A percentile compares a stretch with the other conserved stretches of the same genome.
Evolutionary conservation across 2,113 vertebrate species (phyloP).

Genomic region (Candoia aspera): DNA sequence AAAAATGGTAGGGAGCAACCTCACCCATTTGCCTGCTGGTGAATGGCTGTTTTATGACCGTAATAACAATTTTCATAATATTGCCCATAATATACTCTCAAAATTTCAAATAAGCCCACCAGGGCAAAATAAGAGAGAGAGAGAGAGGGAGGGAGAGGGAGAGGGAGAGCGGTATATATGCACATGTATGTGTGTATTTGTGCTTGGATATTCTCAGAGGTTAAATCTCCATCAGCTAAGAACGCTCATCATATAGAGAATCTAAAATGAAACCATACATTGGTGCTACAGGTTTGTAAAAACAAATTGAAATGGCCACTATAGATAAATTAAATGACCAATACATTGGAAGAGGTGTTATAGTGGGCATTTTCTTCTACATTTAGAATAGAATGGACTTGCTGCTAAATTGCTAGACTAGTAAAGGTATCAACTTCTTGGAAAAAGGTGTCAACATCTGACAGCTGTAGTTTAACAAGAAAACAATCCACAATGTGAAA

Average conservation of each 20-base stretch:
- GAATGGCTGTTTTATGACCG: too few relatives aligned
- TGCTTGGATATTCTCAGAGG: background rate
- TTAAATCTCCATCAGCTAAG: background rate
- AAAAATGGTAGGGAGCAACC: too few relatives aligned
- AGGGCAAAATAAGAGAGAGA: too few relatives aligned
- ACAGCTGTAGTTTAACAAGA: constrained; percentile 12
- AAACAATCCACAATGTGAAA: constrained; percentile 27
- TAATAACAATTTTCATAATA: too few relatives aligned
- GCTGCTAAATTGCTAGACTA: constrained; percentile 6
- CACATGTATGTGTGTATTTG: too few relatives aligned
- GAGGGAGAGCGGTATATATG: too few relatives aligned
- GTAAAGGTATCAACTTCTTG: background rate
- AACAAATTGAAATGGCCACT: background rate
- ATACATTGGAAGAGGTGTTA: background rate
- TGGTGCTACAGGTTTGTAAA: background rate
- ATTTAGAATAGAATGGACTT: constrained; percentile 2
- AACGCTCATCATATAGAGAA: background rate
- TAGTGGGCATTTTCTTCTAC: background rate
- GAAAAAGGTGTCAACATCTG: background rate
- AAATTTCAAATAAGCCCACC: too few relatives aligned
- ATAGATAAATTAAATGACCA: background rate
- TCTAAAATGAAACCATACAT: background rate
- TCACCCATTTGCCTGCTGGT: too few relatives aligned
- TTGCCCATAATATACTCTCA: too few relatives aligned
- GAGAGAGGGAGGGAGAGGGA: too few relatives aligned